Conservation (phyloP, 92 coral and sea anemone genomes). For the Blastomussa wellsi region DNA sequence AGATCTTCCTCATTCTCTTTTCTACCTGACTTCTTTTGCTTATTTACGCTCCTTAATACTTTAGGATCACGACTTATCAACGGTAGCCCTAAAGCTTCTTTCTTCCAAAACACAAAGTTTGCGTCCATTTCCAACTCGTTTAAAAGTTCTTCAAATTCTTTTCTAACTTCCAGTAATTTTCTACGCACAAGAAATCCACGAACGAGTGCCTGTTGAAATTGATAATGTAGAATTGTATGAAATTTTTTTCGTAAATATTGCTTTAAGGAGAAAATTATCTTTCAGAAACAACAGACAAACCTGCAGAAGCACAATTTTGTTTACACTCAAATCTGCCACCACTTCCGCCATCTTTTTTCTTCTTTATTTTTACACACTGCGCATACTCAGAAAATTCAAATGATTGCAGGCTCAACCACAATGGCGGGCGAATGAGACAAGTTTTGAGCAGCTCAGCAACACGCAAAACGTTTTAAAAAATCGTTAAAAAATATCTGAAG, state of each 20-base stretch:
- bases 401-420: conserved; percentile 11
- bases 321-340: conserved; percentile 76
- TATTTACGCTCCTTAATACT: not conserved
- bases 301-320: conserved; percentile 32
- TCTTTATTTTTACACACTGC: not conserved
- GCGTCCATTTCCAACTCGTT: conserved; percentile 48
- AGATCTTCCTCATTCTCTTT: not conserved
- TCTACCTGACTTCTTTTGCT: not conserved
- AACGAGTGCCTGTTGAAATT: conserved; percentile 60
- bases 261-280: not conserved
- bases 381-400: conserved; percentile 25
- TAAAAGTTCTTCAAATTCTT: conserved; percentile 70
- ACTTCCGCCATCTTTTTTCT: conserved; percentile 29
- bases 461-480: not conserved
- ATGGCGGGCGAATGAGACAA: not conserved
- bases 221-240: not conserved
- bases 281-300: not conserved
- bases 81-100: conserved; percentile 6
- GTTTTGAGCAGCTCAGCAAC: too few species aligned
- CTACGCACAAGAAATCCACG: conserved; percentile 76
- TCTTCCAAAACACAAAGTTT: conserved; percentile 23
- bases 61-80: conserved; percentile 4
- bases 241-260: not conserved
- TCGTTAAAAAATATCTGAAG: not conserved
- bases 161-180: conserved; percentile 60